Conservation (phyloP, 1,140 invertebrate genomes). For the Drosophila eugracilis region DNA sequence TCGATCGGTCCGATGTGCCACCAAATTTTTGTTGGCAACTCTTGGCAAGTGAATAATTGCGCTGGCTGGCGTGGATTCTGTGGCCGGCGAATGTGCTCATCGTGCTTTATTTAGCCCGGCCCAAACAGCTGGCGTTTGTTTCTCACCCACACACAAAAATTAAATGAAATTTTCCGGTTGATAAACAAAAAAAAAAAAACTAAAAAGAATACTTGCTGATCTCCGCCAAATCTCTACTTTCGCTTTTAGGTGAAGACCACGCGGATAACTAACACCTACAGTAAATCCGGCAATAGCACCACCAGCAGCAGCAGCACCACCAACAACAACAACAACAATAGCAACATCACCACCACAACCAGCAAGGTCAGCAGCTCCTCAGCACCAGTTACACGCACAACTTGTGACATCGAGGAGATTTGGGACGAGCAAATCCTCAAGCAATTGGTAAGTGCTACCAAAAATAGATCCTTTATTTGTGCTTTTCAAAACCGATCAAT, state of each 20-base stretch:
- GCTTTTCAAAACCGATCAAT: constrained; percentile 8
- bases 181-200: constrained; percentile 60
- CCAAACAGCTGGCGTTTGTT: constrained; percentile 59
- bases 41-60: constrained; percentile 48
- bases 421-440: constrained; percentile 90
- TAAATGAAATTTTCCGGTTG: constrained; percentile 60
- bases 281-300: constrained; percentile 56
- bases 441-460: constrained; percentile 88
- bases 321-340: background rate
- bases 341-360: background rate
- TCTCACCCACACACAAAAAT: constrained; percentile 27
- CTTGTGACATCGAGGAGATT: constrained; percentile 89
- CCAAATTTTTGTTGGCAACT: constrained; percentile 17
- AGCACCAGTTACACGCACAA: constrained; percentile 85
- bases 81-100: constrained; percentile 69
- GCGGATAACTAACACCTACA: constrained; percentile 81
- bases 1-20: constrained; percentile 31
- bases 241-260: constrained; percentile 86
- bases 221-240: constrained; percentile 20
- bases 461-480: no score
- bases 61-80: constrained; percentile 24
- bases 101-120: constrained; percentile 61
- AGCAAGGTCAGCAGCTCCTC: constrained; percentile 75
- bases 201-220: constrained; percentile 1
- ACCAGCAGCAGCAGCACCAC: constrained; percentile 19